Evolutionary conservation across 1,140 invertebrate genomes (phyloP), one percentile per base, ranked within the genome.

Genomic region (Mycetomoellerius zeteki): DNA sequence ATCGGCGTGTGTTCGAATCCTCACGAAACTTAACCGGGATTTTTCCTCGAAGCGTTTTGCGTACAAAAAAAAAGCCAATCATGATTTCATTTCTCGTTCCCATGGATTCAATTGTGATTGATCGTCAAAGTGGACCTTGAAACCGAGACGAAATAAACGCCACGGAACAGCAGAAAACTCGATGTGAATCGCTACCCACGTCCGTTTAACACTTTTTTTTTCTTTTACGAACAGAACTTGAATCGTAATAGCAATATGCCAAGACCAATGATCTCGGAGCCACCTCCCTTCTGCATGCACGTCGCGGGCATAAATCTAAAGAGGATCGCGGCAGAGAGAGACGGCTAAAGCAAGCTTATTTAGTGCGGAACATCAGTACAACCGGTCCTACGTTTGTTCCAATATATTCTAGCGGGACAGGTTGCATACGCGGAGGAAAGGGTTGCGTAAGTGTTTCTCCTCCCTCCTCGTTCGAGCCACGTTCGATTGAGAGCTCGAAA

Each of bases 401-500:
- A 73, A 62, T 73, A 37, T 58, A 37, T 73, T 73, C 37, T 72
- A 84, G 69, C 52, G 37, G 50, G n/a, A 75, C 54, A 73, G 64
- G 19, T 82, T 47, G 24, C 37, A 33, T n/a, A 16, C 21, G 19
- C 54, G 30, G 54, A n/a, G 30, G 47, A 65, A 78, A 85, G 73
- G 58, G 73, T 85, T 85, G 73, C 82, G 30, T 78, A 76, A 85
- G 82, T 56, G 16, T 50, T 24, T 47, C n/a, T 54, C 16, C 27
- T 69, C 56, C 50, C 58, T 52, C 81, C 24, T 30, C 54, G 43
- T 86, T 81, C 27, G 43, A 67, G 58, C 56, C 60, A 24, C 58
- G 37, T 73, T 67, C 65, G 71, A 72, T 73, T 72, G 84, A 64
- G 77, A 75, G 87, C 81, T 87, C 60, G 47, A 58, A 19, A 73